Evolutionary conservation across 2,797 vertebrate species (phyloP), one percentile per base, ranked within the genome.

Genomic region (Oreonectes daqikongensis): DNA sequence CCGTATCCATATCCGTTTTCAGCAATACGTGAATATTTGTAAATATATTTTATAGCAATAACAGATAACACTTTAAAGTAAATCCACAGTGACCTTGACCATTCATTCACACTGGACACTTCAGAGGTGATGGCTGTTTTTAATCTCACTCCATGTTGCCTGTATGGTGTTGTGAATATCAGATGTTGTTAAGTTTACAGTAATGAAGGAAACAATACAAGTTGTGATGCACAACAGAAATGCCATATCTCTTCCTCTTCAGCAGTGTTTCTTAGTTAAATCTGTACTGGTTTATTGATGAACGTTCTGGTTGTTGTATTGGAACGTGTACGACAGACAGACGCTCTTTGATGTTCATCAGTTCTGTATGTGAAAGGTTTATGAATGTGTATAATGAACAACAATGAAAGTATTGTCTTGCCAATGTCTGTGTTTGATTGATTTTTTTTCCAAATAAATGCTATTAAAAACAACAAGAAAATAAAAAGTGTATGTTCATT

Each of bases 141-240:
- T 69, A 18, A 55, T 69, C 22, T 38, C 22, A 17, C 4, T 69
- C 17, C 53, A 17, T 69, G 32, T 69, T 69, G 48, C 50, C 67
- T 18, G 50, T 50, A 2, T 24, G 30, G 22, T 32, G 18, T 52
- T 40, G 32, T 53, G 22, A 38, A 38, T 60, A 26, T 73, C 59
- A 26, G 71, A 73, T n/a, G 60, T 61, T 32, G 63, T 61, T 50
- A 63, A 2, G 46, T 74, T 52, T 53, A 74, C 60, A 17, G 4
- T 64, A 65, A 65, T 50, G 63, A 42, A 65, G 46, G 17, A 73
- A 73, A 72, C 20, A 7, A 12, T 35, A 46, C 26, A 24, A 28
- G 6, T 24, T 57, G 22, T 57, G n/a, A n/a, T n/a, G 52, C 14
- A 57, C 30, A 20, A 46, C 18, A 15, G 52, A 17, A 18, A 12